Evolutionary conservation across 2,113 vertebrate species (phyloP).

Genomic region (Crotalus viridis): DNA sequence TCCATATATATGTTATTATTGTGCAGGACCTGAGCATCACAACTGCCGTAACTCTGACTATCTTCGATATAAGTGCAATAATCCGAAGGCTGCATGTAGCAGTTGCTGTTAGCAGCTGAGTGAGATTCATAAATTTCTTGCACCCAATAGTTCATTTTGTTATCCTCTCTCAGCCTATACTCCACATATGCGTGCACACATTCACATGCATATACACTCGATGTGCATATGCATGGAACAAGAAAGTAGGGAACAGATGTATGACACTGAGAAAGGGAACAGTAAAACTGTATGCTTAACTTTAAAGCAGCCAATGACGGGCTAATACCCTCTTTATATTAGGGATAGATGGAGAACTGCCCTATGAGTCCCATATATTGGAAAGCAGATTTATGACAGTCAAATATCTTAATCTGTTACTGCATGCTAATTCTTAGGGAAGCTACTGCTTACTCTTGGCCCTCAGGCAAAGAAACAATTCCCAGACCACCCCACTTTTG

Average conservation of each 20-base stretch:
- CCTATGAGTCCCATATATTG: constrained; percentile 75
- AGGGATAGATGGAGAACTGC: constrained; percentile 66
- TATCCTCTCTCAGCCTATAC: constrained; percentile 67
- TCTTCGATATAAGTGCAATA: constrained; percentile 86
- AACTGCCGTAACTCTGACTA: constrained; percentile 78
- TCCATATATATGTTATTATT: constrained; percentile 88
- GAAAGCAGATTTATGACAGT: constrained; percentile 88
- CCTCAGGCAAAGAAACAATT: constrained; percentile 66
- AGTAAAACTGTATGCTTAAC: constrained; percentile 66
- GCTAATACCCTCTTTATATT: constrained; percentile 74
- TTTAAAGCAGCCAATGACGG: constrained; percentile 65
- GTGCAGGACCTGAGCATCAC: constrained; percentile 84
- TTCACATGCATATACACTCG: constrained; percentile 60
- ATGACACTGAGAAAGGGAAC: constrained; percentile 57
- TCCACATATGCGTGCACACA: constrained; percentile 67
- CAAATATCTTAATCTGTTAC: constrained; percentile 86
- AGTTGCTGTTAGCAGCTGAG: constrained; percentile 76
- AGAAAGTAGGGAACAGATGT: constrained; percentile 69
- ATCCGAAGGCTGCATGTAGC: constrained; percentile 79
- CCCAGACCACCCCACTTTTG: constrained; percentile 36
- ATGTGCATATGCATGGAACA: constrained; percentile 68
- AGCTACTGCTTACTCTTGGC: constrained; percentile 72
- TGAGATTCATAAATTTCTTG: constrained; percentile 86
- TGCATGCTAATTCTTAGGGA: constrained; percentile 82
- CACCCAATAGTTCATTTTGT: constrained; percentile 90